phyloP scores from a whole-genome alignment of 2,888 invertebrate genomes.

The Ormyrus pomaceus region DNA sequence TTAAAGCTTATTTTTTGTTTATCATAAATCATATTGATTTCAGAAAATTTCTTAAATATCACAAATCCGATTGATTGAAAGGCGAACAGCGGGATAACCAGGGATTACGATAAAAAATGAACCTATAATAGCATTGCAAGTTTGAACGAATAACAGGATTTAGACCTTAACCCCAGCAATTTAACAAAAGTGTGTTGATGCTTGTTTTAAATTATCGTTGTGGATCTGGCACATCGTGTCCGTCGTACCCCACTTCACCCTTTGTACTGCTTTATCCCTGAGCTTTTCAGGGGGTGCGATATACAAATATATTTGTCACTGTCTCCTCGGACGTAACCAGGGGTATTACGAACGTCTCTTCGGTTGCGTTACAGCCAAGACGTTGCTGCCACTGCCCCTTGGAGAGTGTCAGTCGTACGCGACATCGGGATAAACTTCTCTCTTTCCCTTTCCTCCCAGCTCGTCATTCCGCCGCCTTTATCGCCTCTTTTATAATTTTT shows the following conservation, averaged over 20 bases:
- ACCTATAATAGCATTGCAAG: background rate
- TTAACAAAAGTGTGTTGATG: conserved; percentile 27
- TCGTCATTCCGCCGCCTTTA: background rate
- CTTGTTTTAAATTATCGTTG: conserved; percentile 48
- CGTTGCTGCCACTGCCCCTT: conserved; percentile 41
- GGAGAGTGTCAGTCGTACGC: conserved; percentile 47
- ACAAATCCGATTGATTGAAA: no score
- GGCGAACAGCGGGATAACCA: no score
- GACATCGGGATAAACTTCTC: conserved; percentile 45
- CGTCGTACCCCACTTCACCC: background rate
- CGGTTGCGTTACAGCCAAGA: conserved; percentile 36
- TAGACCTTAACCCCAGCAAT: background rate
- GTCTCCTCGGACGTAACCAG: conserved; percentile 55
- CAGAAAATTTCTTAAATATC: no score
- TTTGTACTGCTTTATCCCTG: conserved; percentile 43
- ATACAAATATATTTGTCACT: conserved; percentile 65
- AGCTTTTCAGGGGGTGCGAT: conserved; percentile 54
- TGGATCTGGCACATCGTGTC: conserved; percentile 30
- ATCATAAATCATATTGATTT: no score
- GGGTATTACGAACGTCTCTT: conserved; percentile 51
- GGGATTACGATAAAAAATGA: no score
- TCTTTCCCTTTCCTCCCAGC: background rate
- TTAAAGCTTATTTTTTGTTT: no score
- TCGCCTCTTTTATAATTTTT: conserved; percentile 31
- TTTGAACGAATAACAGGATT: background rate